Percentiles rank a stretch among this genome's conserved stretches.
phyloP scores from a whole-genome alignment of 92 coral and sea anemone species.

The Porites rus region DNA sequence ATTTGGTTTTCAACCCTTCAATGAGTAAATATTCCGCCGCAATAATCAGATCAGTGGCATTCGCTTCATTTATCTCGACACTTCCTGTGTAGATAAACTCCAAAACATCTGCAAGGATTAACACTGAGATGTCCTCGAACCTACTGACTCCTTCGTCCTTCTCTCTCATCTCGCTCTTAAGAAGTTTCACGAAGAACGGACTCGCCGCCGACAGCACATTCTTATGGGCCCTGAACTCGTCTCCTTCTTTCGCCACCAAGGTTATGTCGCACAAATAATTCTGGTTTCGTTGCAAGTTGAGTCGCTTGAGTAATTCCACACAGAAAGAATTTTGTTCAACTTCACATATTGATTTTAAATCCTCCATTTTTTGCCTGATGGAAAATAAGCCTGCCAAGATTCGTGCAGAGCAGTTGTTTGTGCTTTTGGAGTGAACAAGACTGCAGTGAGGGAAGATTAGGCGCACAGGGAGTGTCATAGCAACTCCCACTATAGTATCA shows the following conservation, averaged over 20 bases:
- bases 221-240: slow-evolving; percentile 31
- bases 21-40: background rate
- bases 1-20: background rate
- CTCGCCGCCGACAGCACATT: slow-evolving; percentile 14
- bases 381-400: too few species aligned
- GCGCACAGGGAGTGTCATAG: too few species aligned
- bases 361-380: background rate
- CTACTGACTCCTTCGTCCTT: background rate
- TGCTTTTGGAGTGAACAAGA: too few species aligned
- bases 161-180: background rate
- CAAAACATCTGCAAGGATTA: slow-evolving; percentile 4
- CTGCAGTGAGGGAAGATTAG: too few species aligned
- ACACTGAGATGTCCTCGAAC: background rate
- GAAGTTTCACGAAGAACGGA: background rate
- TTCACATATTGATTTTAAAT: background rate
- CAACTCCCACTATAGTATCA: too few species aligned
- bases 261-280: slow-evolving; percentile 22
- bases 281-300: slow-evolving; percentile 11
- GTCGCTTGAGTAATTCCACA: slow-evolving; percentile 15
- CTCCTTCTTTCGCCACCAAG: slow-evolving; percentile 9
- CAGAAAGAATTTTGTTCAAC: slow-evolving; percentile 7
- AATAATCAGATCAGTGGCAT: background rate
- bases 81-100: slow-evolving; percentile 28
- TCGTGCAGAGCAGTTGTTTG: too few species aligned
- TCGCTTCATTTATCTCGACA: slow-evolving; percentile 7